Conservation (phyloP, 30 jellyfish, hydroid and myxozoan genomes). For the Aurelia sp. region DNA sequence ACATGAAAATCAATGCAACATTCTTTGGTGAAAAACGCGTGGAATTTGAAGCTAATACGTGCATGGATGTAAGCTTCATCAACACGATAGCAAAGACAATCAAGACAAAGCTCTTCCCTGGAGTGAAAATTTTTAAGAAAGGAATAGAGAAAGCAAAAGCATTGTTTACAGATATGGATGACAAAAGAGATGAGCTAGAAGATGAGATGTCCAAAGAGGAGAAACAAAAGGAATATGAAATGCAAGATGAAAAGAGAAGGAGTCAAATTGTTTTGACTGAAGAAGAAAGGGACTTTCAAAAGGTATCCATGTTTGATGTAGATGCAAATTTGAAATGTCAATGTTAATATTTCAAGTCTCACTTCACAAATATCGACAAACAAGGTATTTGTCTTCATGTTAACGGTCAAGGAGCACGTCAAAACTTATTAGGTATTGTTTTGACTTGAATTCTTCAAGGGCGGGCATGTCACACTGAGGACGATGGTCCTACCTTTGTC, state of each 20-base stretch:
- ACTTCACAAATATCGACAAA: no score
- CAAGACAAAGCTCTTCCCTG: slow-evolving; percentile 75
- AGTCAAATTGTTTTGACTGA: slow-evolving; percentile 12
- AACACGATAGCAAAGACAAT: slow-evolving; percentile 59
- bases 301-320: neutral
- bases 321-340: no score
- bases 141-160: slow-evolving; percentile 75
- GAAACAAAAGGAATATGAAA: slow-evolving; percentile 29
- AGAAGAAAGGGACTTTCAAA: slow-evolving; percentile 9
- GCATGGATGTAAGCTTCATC: slow-evolving; percentile 78
- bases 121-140: slow-evolving; percentile 46
- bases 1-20: slow-evolving; percentile 64
- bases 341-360: no score
- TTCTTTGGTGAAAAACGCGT: slow-evolving; percentile 61
- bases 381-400: no score
- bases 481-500: no score
- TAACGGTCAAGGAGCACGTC: no score
- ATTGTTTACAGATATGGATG: slow-evolving; percentile 53
- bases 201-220: slow-evolving; percentile 59
- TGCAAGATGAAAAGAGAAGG: slow-evolving; percentile 62
- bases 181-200: slow-evolving; percentile 56
- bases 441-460: no score
- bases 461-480: no score
- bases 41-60: slow-evolving; percentile 55
- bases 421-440: no score